Percentiles rank a stretch among this genome's conserved stretches.
These are phyloP conservation scores for Engraulis encrasicolus DNA, from an alignment of 2,113 vertebrate species.

Conservation along the genomic window DNA sequence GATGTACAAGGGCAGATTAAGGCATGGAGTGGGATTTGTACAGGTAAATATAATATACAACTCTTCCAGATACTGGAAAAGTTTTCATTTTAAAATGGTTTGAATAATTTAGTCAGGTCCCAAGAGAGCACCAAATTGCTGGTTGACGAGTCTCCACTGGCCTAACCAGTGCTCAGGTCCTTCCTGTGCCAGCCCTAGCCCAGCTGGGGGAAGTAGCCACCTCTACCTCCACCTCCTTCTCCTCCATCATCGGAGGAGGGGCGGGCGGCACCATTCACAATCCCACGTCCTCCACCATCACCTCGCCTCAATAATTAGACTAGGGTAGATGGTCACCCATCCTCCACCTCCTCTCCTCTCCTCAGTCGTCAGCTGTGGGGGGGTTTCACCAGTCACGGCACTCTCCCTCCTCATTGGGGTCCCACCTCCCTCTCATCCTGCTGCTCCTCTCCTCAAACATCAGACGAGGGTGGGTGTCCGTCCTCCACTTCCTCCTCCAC, in stretches of 20 bases:
- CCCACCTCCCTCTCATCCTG: too few relatives aligned
- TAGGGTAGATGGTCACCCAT: too few relatives aligned
- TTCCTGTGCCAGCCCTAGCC: neutral
- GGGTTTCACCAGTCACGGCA: too few relatives aligned
- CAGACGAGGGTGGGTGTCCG: too few relatives aligned
- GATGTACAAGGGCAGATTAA: neutral
- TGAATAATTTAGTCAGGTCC: neutral
- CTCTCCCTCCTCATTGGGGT: too few relatives aligned
- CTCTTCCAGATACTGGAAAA: too few relatives aligned
- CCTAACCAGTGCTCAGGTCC: neutral
- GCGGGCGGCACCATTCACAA: conserved; percentile 46
- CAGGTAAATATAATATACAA: neutral
- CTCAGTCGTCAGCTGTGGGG: too few relatives aligned
- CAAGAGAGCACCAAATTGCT: neutral
- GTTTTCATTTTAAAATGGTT: neutral
- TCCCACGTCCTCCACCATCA: too few relatives aligned
- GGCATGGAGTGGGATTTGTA: neutral
- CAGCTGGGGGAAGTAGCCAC: neutral
- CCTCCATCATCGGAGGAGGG: conserved; percentile 34
- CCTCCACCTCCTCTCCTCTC: neutral
- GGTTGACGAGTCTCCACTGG: neutral
- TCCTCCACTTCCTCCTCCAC: too few relatives aligned
- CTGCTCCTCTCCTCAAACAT: too few relatives aligned
- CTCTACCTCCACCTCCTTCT: too few relatives aligned
- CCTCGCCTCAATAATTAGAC: too few relatives aligned